Percentiles rank a stretch among this genome's conserved stretches.
These are phyloP conservation scores for Ruditapes philippinarum DNA, from an alignment of 1,140 invertebrate genomes.

Conservation along the genomic window DNA sequence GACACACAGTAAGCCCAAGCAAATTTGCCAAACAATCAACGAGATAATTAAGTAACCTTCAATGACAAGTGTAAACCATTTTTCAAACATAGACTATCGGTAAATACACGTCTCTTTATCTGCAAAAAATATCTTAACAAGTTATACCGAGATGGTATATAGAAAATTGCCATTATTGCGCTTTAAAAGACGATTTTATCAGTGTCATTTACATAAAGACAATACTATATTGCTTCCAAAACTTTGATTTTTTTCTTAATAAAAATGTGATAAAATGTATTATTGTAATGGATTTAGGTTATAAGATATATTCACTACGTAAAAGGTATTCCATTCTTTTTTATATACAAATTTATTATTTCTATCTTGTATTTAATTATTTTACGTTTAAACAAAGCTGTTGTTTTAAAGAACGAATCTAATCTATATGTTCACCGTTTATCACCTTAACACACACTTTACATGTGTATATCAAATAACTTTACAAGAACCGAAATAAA, in stretches of 20 bases:
- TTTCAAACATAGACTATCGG: slow-evolving; percentile 31
- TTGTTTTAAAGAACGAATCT: no score
- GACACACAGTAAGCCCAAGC: not conserved
- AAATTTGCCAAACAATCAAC: slow-evolving; percentile 35
- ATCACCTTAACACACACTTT: no score
- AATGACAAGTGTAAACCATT: slow-evolving; percentile 29
- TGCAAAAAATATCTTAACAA: slow-evolving; percentile 1
- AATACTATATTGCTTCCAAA: slow-evolving; percentile 11
- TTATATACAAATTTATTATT: no score
- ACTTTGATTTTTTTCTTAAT: not conserved
- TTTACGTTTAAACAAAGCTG: no score
- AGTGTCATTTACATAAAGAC: not conserved
- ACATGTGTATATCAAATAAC: no score
- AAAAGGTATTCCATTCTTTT: no score
- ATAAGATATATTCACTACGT: no score
- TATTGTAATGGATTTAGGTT: no score
- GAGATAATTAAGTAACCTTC: slow-evolving; percentile 11
- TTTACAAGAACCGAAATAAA: no score
- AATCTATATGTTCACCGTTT: no score
- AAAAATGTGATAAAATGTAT: no score
- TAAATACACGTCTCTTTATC: slow-evolving; percentile 6
- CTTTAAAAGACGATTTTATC: slow-evolving; percentile 28
- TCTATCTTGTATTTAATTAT: no score
- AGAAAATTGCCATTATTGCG: not conserved
- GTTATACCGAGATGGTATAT: slow-evolving; percentile 21